Evolutionary conservation across 92 coral and sea anemone species (phyloP).

Genomic region (Diadumene lineata): DNA sequence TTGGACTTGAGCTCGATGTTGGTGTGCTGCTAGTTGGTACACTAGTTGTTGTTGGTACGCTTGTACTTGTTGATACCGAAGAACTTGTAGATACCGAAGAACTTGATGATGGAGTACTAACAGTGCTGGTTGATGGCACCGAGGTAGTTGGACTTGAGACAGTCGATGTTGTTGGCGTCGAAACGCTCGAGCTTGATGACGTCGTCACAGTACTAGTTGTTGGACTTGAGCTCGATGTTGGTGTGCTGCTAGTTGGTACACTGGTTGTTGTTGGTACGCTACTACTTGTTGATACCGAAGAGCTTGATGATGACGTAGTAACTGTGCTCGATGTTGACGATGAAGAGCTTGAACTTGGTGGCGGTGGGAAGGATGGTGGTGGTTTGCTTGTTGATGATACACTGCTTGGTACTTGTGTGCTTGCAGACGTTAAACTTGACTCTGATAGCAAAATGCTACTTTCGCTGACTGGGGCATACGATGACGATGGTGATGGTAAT

Average conservation of each 20-base stretch:
- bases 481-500: too few species aligned
- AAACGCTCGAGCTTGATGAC: background rate
- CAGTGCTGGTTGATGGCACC: slow-evolving; percentile 32
- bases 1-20: slow-evolving; percentile 19
- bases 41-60: background rate
- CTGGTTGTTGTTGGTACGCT: slow-evolving; percentile 19
- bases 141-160: background rate
- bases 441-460: too few species aligned
- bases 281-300: background rate
- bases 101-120: background rate
- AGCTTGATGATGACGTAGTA: slow-evolving; percentile 7
- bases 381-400: too few species aligned
- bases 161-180: background rate
- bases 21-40: too few species aligned
- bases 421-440: too few species aligned
- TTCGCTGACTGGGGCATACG: too few species aligned
- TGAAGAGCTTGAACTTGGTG: background rate
- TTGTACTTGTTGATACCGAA: background rate
- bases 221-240: slow-evolving; percentile 20
- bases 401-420: too few species aligned
- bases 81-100: background rate
- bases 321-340: background rate
- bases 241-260: slow-evolving; percentile 10
- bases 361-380: too few species aligned
- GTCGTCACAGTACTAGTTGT: slow-evolving; percentile 12